Base-by-base conservation (phyloP, 92 coral and sea anemone genomes). In the Siderastrea radians region DNA sequence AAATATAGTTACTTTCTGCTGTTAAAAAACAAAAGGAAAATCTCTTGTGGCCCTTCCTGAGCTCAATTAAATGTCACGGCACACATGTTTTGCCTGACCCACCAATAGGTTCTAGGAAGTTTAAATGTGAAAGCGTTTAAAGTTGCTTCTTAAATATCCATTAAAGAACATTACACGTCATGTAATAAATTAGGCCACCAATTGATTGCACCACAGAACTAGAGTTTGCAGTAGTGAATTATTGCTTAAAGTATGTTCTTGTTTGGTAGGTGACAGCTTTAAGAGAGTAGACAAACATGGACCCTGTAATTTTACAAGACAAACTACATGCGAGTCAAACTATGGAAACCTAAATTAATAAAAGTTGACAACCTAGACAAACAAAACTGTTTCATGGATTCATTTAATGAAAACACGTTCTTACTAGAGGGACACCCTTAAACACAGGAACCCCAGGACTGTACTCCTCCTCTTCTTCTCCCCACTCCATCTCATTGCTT, bases 401-500 rank as follows among this genome's bases (percentile, higher is more conserved):
- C 49, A 72, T 26, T 72, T 72, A 26, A 52, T 52, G 55, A 72
- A 72, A 72, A 44, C 9, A 72, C 17, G 77, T 72, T 38, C 77
- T 72, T 72, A 26, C 51, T 72, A 72, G 51, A 26, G 77, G 77
- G 77, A 72, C 77, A n/a, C 77, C 49, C 77, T 72, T 72, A 72
- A 72, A 72, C 77, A 72, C 77, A 72, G 77, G 3, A 72, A 72
- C 44, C 77, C 74, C 77, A 72, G 77, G 77, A 72, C 5, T 26
- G 77, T 45, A 72, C 53, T 72, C 77, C 51, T 71, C 76, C 77
- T 49, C 51, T 51, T 72, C 77, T 72, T 72, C 77, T 72, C 53
- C 16, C 77, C 77, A 72, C 17, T 72, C 77, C 77, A 72, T 72
- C 53, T 72, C 77, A 72, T 72, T n/a, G 77, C 77, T 72, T 72